Conservation (phyloP, 2,113 vertebrate species). For the Cichladusa arquata region DNA sequence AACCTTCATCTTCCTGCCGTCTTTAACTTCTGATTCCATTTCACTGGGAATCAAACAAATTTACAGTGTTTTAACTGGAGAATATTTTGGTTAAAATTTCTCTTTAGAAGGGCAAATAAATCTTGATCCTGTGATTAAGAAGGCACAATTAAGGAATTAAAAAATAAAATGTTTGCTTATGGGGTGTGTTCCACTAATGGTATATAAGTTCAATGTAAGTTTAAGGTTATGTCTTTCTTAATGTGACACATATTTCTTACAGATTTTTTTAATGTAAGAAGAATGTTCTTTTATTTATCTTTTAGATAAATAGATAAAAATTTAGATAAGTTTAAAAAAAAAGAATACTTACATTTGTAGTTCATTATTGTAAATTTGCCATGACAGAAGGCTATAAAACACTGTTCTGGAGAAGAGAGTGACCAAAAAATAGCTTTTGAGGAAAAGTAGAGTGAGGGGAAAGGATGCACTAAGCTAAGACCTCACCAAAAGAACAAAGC, state of each 20-base stretch:
- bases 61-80: background rate
- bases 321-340: background rate
- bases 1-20: background rate
- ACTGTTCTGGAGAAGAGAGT: background rate
- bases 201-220: background rate
- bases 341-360: background rate
- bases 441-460: background rate
- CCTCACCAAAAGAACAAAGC: background rate
- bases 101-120: background rate
- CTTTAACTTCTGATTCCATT: background rate
- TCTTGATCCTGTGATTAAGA: background rate
- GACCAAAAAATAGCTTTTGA: background rate
- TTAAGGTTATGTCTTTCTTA: background rate
- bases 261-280: background rate
- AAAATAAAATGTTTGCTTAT: background rate
- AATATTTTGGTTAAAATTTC: background rate
- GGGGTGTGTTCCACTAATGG: background rate
- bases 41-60: background rate
- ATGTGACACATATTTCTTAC: background rate
- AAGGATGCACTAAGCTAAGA: background rate
- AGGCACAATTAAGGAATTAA: background rate
- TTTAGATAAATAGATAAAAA: background rate
- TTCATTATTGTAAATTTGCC: background rate
- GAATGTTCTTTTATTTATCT: background rate
- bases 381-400: slow-evolving; percentile 10